Evolutionary conservation across 1,140 invertebrate species (phyloP).

Genomic region (Zaprionus ornatus): DNA sequence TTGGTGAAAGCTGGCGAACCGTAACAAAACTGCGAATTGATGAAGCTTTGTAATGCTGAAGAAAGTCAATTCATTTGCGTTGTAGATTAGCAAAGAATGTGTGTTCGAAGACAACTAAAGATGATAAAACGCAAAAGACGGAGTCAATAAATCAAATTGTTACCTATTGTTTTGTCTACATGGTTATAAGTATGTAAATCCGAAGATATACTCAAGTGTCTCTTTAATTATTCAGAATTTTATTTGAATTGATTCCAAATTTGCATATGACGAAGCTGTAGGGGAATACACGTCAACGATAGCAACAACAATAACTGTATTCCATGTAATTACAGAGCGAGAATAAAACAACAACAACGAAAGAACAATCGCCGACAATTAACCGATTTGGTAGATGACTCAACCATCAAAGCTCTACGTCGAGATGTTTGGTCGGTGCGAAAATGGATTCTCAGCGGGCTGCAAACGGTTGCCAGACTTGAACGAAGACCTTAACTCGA

Average conservation of each 20-base stretch:
- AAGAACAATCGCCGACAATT: conserved; percentile 47
- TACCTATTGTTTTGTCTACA: conserved; percentile 46
- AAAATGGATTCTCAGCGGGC: conserved; percentile 13
- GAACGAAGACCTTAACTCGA: conserved; percentile 5
- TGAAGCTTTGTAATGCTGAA: conserved; percentile 26
- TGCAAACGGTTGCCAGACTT: conserved; percentile 20
- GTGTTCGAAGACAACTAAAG: conserved; percentile 5
- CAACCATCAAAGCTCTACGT: neutral
- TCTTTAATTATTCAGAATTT: conserved; percentile 66
- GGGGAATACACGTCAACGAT: conserved; percentile 14
- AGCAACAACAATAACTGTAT: conserved; percentile 34
- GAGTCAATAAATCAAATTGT: conserved; percentile 68
- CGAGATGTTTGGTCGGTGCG: neutral
- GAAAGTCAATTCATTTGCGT: conserved; percentile 45
- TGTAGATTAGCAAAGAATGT: conserved; percentile 23
- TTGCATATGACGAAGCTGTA: conserved; percentile 65
- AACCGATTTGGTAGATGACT: conserved; percentile 42
- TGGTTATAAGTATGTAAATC: conserved; percentile 62
- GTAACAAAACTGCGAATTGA: conserved; percentile 23
- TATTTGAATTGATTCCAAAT: conserved; percentile 49
- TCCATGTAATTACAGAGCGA: conserved; percentile 66
- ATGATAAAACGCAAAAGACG: conserved; percentile 49
- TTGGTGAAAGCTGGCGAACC: conserved; percentile 47
- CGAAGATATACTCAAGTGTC: conserved; percentile 33
- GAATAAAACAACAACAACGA: conserved; percentile 15